A percentile compares a stretch with the other conserved stretches of the same genome.
Evolutionary conservation across 2,888 invertebrate species (phyloP).

Genomic region (Geophilus truncorum): DNA sequence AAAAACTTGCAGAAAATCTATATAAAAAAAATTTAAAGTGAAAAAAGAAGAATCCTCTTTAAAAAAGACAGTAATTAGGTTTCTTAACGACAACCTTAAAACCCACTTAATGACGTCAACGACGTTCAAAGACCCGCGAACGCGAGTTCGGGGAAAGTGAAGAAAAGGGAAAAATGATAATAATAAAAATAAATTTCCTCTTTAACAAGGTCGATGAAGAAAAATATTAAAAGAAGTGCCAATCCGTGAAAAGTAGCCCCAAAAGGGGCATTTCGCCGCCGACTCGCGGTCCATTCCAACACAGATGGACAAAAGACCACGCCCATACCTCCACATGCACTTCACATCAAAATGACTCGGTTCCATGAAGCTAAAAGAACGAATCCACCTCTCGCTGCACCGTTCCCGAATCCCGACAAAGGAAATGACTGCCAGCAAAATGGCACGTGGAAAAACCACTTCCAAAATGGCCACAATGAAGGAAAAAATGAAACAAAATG

Average conservation of each 20-base stretch:
- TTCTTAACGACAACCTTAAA: not conserved
- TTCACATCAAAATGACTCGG: not conserved
- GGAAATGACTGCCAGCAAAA: constrained; percentile 5
- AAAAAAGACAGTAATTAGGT: not conserved
- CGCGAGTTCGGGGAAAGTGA: not conserved
- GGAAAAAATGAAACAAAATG: not conserved
- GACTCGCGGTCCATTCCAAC: not conserved
- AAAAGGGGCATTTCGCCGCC: not conserved
- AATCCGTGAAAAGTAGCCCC: constrained; percentile 1
- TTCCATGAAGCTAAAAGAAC: not conserved
- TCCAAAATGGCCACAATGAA: not conserved
- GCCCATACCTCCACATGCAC: not conserved
- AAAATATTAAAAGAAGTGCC: not conserved
- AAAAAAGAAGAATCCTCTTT: not conserved
- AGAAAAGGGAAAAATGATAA: not conserved
- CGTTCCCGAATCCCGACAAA: not conserved
- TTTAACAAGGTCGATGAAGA: not conserved
- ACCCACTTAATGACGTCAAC: not conserved
- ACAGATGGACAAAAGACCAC: constrained; percentile 4
- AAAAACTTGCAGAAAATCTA: not conserved
- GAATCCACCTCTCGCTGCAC: not conserved
- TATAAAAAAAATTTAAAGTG: not conserved
- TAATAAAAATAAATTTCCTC: constrained; percentile 4
- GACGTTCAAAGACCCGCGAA: not conserved
- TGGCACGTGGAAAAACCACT: not conserved